These are phyloP conservation scores for Oceanodroma leucorhoa DNA, from an alignment of 2,797 vertebrate genomes.

Conservation along the genomic window DNA sequence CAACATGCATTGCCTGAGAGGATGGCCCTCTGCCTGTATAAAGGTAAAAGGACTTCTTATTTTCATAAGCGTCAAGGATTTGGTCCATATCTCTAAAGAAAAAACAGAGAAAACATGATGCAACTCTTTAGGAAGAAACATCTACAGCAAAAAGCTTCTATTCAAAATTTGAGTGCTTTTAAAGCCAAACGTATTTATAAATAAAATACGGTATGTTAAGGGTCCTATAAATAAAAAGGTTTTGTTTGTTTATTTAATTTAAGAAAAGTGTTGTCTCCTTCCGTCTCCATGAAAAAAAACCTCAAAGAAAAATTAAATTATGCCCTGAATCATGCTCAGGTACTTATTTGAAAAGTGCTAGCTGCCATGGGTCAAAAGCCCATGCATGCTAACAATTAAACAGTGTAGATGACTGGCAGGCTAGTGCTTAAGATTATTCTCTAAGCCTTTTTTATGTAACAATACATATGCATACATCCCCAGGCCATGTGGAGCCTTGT, in stretches of 20 bases:
- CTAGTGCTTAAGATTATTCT: not conserved
- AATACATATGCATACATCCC: not conserved
- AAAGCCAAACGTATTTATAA: not conserved
- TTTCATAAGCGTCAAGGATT: slow-evolving; percentile 90
- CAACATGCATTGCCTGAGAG: slow-evolving; percentile 92
- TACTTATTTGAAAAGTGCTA: not conserved
- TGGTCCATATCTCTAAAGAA: slow-evolving; percentile 92
- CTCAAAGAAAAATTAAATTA: not conserved
- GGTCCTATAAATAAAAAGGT: not conserved
- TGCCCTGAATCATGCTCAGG: not conserved
- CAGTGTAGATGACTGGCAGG: not conserved
- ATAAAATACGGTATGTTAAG: not conserved
- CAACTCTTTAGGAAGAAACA: not conserved
- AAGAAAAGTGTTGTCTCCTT: not conserved
- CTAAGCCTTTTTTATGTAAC: not conserved
- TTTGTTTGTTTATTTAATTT: not conserved
- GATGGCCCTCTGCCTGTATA: slow-evolving; percentile 97
- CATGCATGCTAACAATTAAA: not conserved
- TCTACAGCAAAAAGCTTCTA: not conserved
- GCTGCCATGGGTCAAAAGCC: not conserved
- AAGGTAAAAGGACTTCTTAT: slow-evolving; percentile 92
- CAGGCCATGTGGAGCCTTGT: accelerated
- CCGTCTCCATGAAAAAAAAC: not conserved
- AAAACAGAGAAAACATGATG: not conserved
- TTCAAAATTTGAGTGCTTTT: not conserved